A percentile compares a stretch with the other conserved stretches of the same genome.
These are phyloP conservation scores for Stratiolaelaps scimitus DNA, from an alignment of 1,140 invertebrate species.

Conservation along the genomic window DNA sequence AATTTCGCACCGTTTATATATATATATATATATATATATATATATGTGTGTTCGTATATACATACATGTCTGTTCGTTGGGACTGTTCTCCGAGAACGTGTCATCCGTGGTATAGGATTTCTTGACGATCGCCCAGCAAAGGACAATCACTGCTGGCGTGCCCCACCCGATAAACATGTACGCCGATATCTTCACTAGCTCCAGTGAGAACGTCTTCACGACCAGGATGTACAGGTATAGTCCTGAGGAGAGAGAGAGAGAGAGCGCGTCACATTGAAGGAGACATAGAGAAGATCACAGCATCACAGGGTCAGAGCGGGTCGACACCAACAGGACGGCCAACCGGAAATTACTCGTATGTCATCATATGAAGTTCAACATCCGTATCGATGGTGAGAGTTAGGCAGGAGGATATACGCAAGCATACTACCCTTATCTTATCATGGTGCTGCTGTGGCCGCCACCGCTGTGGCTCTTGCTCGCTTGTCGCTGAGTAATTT, in stretches of 20 bases:
- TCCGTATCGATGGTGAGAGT: no score
- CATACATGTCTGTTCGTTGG: background rate
- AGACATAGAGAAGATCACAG: slow-evolving; percentile 20
- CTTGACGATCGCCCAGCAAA: slow-evolving; percentile 32
- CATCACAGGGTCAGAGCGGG: no score
- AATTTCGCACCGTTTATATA: background rate
- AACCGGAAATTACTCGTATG: no score
- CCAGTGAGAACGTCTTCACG: slow-evolving; percentile 75
- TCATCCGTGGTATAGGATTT: background rate
- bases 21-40: slow-evolving; percentile 17
- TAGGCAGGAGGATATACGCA: no score
- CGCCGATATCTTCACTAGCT: slow-evolving; percentile 71
- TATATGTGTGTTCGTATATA: background rate
- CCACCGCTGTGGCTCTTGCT: no score
- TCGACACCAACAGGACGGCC: no score
- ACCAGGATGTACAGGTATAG: slow-evolving; percentile 84
- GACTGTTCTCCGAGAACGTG: slow-evolving; percentile 18
- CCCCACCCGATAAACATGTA: slow-evolving; percentile 84
- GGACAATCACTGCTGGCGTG: slow-evolving; percentile 41
- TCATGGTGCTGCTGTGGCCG: no score
- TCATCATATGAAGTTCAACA: no score
- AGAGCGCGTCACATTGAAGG: slow-evolving; percentile 30
- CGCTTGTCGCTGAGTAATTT: no score
- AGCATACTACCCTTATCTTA: no score
- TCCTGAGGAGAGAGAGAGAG: slow-evolving; percentile 49